Base-by-base conservation (phyloP, 2,888 invertebrate species). In the Nomada goodeniana region DNA sequence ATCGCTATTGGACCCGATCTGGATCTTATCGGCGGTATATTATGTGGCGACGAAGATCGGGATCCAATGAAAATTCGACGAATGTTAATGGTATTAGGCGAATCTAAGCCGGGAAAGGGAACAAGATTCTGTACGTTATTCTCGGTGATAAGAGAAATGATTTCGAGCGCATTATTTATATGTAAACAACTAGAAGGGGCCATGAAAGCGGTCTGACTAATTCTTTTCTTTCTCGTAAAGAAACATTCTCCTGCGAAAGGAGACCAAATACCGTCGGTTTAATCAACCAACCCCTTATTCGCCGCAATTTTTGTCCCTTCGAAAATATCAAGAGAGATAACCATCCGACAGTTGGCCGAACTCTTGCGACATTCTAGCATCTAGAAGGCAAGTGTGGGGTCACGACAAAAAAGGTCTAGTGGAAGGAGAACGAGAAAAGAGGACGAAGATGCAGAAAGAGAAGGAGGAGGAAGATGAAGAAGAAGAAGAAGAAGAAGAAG, bases 381-480 rank as follows among this genome's bases (percentile, higher is more conserved):
- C 47, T 61, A 53, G 71, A 71, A 67, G 72, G 69, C 75, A 61
- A 80, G 69, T 2, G 65, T 80, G 59, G 44, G 52, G 20, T 55
- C 47, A 20, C 59, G 47, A 47, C 20, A 67, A 80, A 82, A 79
- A 47, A 60, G 26, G 47, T 15, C 47, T 61, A 44, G 47, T 26
- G 53, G 18, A 52, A 59, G 68, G 18, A 59, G 72, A 53, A 67
- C 60, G 69, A 81, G 76, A 57, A 77, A 70, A 57, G 69, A 71
- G 26, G 47, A 52, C 65, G 65, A 69, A 55, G 82, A 67, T 7
- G 26, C 9, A 71, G 67, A 77, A 55, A 69, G 64, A 60, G 84
- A 80, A 70, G 63, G 83, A 71, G 65, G 68, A 80, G 36, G 76
- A 74, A 42, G 75, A 86, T 55, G 86, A 82, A 72, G 84, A 80